Percentiles rank a stretch among this genome's conserved stretches.
These are phyloP conservation scores for Manis crassicaudata DNA, from an alignment of 2,797 vertebrate species.

Conservation along the genomic window DNA sequence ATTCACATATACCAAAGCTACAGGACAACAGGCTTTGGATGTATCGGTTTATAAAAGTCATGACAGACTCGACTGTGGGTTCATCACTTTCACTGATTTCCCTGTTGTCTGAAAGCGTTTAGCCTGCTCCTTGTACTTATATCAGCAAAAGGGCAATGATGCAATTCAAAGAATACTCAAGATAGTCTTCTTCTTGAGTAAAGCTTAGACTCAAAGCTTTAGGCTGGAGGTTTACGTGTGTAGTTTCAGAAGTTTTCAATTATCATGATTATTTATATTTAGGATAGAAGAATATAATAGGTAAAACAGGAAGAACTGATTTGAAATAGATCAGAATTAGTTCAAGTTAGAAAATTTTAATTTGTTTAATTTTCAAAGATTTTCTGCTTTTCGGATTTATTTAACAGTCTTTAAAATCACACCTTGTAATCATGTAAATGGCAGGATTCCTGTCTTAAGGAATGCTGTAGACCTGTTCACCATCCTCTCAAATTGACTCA, in stretches of 20 bases:
- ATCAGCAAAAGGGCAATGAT: neutral
- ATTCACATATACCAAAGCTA: neutral
- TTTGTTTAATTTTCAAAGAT: neutral
- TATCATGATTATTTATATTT: neutral
- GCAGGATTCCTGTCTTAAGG: no score
- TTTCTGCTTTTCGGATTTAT: no score
- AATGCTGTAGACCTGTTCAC: neutral
- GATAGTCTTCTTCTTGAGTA: neutral
- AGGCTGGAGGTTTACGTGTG: neutral
- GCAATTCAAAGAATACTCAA: neutral
- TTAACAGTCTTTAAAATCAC: no score
- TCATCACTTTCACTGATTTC: conserved; percentile 25
- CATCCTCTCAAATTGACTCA: neutral
- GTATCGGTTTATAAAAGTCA: neutral
- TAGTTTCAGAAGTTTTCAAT: neutral
- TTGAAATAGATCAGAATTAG: neutral
- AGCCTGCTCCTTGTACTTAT: neutral
- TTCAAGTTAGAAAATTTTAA: neutral
- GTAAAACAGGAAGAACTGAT: neutral
- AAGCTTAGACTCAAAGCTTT: neutral
- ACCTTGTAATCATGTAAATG: no score
- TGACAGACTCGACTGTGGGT: neutral
- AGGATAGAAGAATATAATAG: neutral
- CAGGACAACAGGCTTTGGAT: neutral
- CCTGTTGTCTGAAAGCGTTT: neutral